phyloP scores from a whole-genome alignment of 2,888 invertebrate genomes.

The Agrochola lychnidis region DNA sequence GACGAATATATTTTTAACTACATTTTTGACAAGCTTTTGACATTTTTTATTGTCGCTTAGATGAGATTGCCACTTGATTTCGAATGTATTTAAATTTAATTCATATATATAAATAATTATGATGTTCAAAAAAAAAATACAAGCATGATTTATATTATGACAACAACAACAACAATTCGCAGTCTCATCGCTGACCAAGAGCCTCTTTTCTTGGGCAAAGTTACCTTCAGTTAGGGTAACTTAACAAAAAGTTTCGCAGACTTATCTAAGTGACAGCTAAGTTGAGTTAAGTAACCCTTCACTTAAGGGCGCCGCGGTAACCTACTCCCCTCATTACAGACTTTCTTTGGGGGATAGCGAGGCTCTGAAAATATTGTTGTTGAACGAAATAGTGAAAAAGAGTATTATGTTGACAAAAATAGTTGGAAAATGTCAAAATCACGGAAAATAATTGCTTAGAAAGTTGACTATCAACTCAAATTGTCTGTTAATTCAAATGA shows the following conservation, averaged over 20 bases:
- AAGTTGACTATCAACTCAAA: background rate
- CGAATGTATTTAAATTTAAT: no score
- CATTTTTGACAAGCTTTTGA: no score
- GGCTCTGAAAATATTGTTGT: background rate
- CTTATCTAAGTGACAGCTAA: constrained; percentile 23
- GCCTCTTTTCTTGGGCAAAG: background rate
- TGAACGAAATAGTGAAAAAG: no score
- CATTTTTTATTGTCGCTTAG: no score
- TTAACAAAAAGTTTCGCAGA: constrained; percentile 17
- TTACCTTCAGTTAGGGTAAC: background rate
- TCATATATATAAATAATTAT: no score
- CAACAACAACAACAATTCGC: background rate
- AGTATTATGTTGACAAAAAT: background rate
- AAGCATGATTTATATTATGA: background rate
- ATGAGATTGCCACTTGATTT: no score
- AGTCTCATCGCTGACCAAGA: background rate
- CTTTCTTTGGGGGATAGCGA: background rate
- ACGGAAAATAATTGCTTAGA: background rate
- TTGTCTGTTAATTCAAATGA: background rate
- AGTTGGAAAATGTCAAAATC: background rate
- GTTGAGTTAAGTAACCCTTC: constrained; percentile 42
- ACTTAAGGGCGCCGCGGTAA: constrained; percentile 23
- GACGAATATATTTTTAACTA: no score
- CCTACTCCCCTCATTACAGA: constrained; percentile 31
- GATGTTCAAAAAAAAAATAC: background rate